Evolutionary conservation across 2,113 vertebrate genomes (phyloP), one percentile per base, ranked within the genome.

Genomic region (Mola mola): DNA sequence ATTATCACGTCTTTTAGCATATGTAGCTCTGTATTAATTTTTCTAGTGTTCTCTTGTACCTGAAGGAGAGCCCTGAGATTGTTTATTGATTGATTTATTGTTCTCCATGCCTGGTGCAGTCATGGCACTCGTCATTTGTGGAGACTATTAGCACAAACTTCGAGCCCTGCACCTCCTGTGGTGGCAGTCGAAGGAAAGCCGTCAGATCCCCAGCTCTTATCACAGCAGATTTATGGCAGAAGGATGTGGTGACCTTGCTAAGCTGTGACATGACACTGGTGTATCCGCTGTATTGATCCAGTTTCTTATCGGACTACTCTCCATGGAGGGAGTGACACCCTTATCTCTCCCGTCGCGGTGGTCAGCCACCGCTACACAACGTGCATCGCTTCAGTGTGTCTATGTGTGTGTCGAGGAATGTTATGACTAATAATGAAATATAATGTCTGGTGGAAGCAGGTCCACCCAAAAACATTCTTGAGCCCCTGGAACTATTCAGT

Each of bases 171-270:
- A 1, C 28, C 43, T 73, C 70, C 61, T 17, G 66, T 33, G 49
- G 25, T 69, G 67, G 38, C 75, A 64, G 60, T 80, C 63, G 76
- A 69, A 76, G 73, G 25, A 11, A 56, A 64, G n/a, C 50, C 25
- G 24, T 25, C 4, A 24, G 69, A 75, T 73, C 70, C 73, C 19
- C 29, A 2, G 52, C 68, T 38, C 34, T 59, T 50, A 37, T 34
- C 17, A 2, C 47, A 55, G 74, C 56, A 61, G 11, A 41, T 10
- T 52, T 55, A 31, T 1, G 34, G 61, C 20, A 44, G 47, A 57
- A 71, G 68, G 68, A 74, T 56, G 43, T 0, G n/a, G 17, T 75
- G 81, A 83, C 85, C 78, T 84, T 78, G 59, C 58, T 46, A 13
- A 56, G 44, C 59, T 25, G 43, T 31, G 49, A 67, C 69, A 65